phyloP scores from a whole-genome alignment of 2,113 vertebrate genomes.

The Cyprinodon tularosa region DNA sequence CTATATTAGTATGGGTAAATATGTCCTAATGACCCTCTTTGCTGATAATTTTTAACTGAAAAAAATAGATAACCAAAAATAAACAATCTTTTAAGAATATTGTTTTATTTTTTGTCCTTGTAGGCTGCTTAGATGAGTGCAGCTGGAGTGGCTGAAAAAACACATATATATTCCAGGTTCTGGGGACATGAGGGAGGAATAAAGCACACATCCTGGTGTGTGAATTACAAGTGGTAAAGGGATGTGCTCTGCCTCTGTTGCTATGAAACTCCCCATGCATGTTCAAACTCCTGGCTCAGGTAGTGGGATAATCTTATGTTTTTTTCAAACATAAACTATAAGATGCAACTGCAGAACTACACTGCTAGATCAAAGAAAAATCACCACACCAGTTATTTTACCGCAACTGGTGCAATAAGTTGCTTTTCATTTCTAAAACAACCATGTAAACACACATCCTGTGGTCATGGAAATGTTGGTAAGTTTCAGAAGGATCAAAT shows the following conservation, averaged over 20 bases:
- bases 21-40: not conserved
- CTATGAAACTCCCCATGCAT: not conserved
- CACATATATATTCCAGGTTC: not conserved
- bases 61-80: not conserved
- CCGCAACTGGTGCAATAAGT: no score
- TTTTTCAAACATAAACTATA: no score
- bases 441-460: no score
- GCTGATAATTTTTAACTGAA: not conserved
- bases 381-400: no score
- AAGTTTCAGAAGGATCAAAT: no score
- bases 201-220: not conserved
- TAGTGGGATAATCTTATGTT: not conserved
- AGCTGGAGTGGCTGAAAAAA: not conserved
- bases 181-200: not conserved
- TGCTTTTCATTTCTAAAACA: no score
- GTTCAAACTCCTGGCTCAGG: not conserved
- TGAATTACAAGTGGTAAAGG: not conserved
- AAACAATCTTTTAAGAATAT: no score
- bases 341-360: no score
- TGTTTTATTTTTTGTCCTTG: not conserved
- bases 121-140: not conserved
- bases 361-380: no score
- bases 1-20: not conserved
- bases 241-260: not conserved
- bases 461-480: no score